Evolutionary conservation across 2,888 invertebrate genomes (phyloP), one percentile per base, ranked within the genome.

Genomic region (Hofmannophila pseudospretella): DNA sequence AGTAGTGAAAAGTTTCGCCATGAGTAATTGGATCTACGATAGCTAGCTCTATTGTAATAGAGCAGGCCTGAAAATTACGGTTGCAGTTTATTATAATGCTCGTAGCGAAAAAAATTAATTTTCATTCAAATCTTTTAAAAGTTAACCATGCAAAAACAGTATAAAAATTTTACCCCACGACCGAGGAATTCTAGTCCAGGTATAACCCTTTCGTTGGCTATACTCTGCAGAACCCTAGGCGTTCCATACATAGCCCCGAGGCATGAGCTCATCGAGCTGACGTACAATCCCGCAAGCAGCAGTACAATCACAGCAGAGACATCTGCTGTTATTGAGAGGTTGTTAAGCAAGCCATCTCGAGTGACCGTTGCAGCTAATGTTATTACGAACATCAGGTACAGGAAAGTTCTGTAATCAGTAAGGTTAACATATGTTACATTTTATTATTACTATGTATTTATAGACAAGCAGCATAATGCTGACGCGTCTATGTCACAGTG

Each of bases 231-330:
- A 1, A 98, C 97, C 51, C 98, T 89, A 0, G 98, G 97, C 1
- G 98, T 96, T 2, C 98, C 98, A 65, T 98, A 98, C 92, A 98
- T 94, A 23, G 97, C 96, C 7, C 97, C 98, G 55, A 98, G 90
- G 67, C 97, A 97, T 31, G 96, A 96, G 28, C 97, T 97, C 90
- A 98, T 95, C 10, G 97, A 97, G 36, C 97, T 96, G 9, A 98
- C 96, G 76, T 98, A 99, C 35, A 98, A 89, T 11, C 98, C 98
- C 37, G 96, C 94, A 25, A 98, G 85, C 40, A 98, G 89, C 26
- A 98, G 77, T 34, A 97, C 92, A 36, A 92, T 90, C 26, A 94
- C 89, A 0, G 94, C 94, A 0, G 96, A 95, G 33, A 98, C 97
- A 67, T 94, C 96, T 27, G 96, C 94, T 4, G 96, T 94, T 60